A percentile compares a stretch with the other conserved stretches of the same genome.
Conservation (phyloP, 1,140 invertebrate species). For the Drosophila repletoides region DNA sequence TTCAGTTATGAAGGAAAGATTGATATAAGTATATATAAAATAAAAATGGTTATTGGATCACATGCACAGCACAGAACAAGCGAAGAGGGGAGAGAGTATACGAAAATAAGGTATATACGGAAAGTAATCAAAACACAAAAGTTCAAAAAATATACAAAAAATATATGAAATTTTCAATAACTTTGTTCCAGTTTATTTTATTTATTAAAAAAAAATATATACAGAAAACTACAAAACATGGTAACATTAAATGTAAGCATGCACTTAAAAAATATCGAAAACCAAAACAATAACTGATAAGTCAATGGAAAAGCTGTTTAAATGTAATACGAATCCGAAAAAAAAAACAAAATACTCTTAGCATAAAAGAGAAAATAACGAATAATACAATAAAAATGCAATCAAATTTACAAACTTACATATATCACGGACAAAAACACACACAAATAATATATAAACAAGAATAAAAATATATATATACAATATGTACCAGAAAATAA, state of each 20-base stretch:
- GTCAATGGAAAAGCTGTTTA: slow-evolving; percentile 34
- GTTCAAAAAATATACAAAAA: slow-evolving; percentile 14
- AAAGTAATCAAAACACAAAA: slow-evolving; percentile 23
- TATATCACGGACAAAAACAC: slow-evolving; percentile 48
- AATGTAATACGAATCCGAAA: slow-evolving; percentile 12
- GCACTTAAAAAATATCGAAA: slow-evolving; percentile 50
- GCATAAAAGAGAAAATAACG: slow-evolving; percentile 31
- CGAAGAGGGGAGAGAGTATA: slow-evolving; percentile 29
- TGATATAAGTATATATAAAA: not conserved
- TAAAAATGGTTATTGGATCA: not conserved
- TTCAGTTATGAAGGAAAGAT: slow-evolving; percentile 21
- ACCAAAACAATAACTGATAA: slow-evolving; percentile 9
- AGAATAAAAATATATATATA: slow-evolving; percentile 39
- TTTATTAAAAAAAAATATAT: slow-evolving; percentile 18
- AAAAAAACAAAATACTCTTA: not conserved
- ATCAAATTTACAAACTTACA: slow-evolving; percentile 65
- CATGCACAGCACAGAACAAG: slow-evolving; percentile 23
- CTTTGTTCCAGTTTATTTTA: slow-evolving; percentile 28
- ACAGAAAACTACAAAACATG: not conserved
- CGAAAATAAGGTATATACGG: slow-evolving; percentile 7
- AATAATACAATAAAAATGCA: slow-evolving; percentile 65
- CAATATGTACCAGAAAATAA: slow-evolving; percentile 21
- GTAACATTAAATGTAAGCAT: slow-evolving; percentile 14
- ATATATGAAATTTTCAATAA: slow-evolving; percentile 11
- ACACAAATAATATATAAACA: slow-evolving; percentile 7